Conservation (phyloP, 2,888 invertebrate species). For the Aquatica leii region DNA sequence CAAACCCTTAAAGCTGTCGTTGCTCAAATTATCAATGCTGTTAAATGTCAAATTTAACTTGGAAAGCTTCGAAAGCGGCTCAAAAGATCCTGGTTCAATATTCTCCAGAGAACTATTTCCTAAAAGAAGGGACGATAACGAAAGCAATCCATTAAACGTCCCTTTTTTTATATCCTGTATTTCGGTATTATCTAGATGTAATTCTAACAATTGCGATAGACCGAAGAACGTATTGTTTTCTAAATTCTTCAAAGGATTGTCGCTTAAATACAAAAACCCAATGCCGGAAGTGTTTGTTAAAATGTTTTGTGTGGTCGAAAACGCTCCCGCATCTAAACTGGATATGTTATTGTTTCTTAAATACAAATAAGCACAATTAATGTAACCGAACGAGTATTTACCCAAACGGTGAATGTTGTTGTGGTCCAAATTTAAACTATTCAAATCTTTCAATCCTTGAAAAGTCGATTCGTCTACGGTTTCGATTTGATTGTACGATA, state of each 20-base stretch:
- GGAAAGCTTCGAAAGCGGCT: slow-evolving; percentile 13
- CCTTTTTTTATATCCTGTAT: slow-evolving; percentile 19
- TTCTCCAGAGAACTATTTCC: slow-evolving; percentile 17
- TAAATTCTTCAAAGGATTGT: slow-evolving; percentile 18
- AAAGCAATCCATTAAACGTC: slow-evolving; percentile 22
- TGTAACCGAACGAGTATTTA: slow-evolving; percentile 3
- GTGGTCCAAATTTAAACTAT: slow-evolving; percentile 19
- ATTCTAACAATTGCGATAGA: slow-evolving; percentile 17
- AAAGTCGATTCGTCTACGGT: slow-evolving; percentile 3
- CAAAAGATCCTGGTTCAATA: slow-evolving; percentile 20
- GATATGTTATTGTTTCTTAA: slow-evolving; percentile 19
- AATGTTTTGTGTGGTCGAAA: background rate
- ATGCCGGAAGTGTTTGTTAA: slow-evolving; percentile 7
- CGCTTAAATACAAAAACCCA: slow-evolving; percentile 22
- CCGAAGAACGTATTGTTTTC: slow-evolving; percentile 18
- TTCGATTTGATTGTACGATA: slow-evolving; percentile 18
- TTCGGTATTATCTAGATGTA: slow-evolving; percentile 21
- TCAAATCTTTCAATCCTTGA: slow-evolving; percentile 16
- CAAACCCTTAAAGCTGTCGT: slow-evolving; percentile 21
- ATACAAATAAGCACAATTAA: slow-evolving; percentile 21
- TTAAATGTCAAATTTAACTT: slow-evolving; percentile 24
- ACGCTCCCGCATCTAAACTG: slow-evolving; percentile 9
- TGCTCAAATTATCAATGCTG: slow-evolving; percentile 19
- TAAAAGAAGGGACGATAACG: slow-evolving; percentile 17
- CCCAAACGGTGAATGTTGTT: slow-evolving; percentile 19